Conservation (phyloP, 2,888 invertebrate genomes). For the Penaeus monodon region DNA sequence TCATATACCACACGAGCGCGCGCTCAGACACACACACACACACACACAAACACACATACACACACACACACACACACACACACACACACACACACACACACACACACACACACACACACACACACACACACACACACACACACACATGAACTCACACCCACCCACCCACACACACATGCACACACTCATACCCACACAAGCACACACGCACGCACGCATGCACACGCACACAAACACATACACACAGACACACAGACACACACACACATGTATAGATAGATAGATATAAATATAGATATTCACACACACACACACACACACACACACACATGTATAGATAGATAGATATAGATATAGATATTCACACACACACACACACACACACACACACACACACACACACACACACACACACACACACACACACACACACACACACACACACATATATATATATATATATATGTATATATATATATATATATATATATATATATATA, state of each 20-base stretch:
- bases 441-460: too few relatives aligned
- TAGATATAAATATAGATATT: not conserved
- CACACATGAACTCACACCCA: too few relatives aligned
- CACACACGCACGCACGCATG: not conserved
- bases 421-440: too few relatives aligned
- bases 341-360: not conserved
- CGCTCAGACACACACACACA: conserved; percentile 6
- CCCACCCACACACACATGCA: not conserved
- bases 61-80: not conserved
- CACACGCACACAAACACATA: too few relatives aligned
- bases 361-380: not conserved
- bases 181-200: not conserved
- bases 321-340: not conserved
- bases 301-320: not conserved
- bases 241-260: not conserved
- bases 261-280: not conserved
- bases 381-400: not conserved
- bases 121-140: too few relatives aligned
- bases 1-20: not conserved
- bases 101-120: too few relatives aligned
- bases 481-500: too few relatives aligned
- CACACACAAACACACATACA: conserved; percentile 1
- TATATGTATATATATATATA: too few relatives aligned
- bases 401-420: too few relatives aligned
- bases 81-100: not conserved